Evolutionary conservation across 2,797 vertebrate species (phyloP).

Genomic region (Cirrhinus mrigala): DNA sequence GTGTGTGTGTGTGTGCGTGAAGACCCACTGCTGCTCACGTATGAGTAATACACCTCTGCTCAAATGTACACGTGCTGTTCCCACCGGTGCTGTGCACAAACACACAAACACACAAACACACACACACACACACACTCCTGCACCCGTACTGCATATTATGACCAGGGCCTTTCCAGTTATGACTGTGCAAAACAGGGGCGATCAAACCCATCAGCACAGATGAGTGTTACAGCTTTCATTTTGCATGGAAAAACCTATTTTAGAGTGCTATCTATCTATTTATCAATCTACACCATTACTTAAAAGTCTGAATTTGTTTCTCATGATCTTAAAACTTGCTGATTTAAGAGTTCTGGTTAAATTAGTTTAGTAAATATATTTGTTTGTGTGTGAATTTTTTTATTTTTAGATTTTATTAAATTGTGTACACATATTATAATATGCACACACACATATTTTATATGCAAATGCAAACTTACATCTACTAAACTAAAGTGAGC

Average conservation of each 20-base stretch:
- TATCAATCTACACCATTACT: background rate
- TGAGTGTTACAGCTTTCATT: background rate
- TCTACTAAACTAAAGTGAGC: background rate
- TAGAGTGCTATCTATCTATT: background rate
- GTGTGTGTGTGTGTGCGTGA: constrained; percentile 40
- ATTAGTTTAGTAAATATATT: background rate
- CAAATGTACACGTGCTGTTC: constrained; percentile 33
- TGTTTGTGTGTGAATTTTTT: background rate
- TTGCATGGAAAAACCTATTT: background rate
- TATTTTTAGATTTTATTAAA: too few relatives aligned
- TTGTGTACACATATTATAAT: background rate
- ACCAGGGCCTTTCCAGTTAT: constrained; percentile 56
- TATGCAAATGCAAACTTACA: background rate
- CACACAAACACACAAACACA: constrained; percentile 12
- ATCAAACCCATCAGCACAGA: constrained; percentile 15
- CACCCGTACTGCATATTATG: constrained; percentile 41
- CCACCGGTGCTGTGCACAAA: constrained; percentile 12
- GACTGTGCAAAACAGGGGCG: constrained; percentile 55
- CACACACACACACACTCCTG: constrained; percentile 20
- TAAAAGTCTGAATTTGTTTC: background rate
- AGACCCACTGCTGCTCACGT: constrained; percentile 45
- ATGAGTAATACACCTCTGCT: constrained; percentile 46
- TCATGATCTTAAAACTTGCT: background rate
- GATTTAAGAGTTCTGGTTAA: background rate
- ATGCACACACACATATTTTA: background rate